phyloP scores from a whole-genome alignment of 1,140 invertebrate genomes.

The Harpegnathos saltator region DNA sequence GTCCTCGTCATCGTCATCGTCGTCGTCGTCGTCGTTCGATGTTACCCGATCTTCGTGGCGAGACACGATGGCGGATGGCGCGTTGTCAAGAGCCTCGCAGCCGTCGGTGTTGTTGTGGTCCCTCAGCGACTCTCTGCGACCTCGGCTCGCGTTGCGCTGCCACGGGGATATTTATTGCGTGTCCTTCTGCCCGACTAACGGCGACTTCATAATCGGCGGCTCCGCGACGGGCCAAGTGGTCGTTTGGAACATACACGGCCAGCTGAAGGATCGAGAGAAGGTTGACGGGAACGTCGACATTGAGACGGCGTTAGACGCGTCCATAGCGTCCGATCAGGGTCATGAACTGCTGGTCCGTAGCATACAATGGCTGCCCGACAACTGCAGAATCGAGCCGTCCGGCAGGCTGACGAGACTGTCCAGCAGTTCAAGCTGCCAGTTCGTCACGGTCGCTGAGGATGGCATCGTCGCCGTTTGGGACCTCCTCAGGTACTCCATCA shows the following conservation, averaged over 20 bases:
- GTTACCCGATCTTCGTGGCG: neutral
- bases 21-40: neutral
- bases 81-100: neutral
- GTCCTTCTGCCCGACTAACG: conserved; percentile 89
- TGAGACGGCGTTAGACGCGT: conserved; percentile 69
- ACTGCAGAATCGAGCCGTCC: conserved; percentile 86
- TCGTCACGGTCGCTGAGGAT: conserved; percentile 88
- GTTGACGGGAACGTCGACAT: neutral
- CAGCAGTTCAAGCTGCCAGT: conserved; percentile 83
- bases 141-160: conserved; percentile 88
- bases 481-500: conserved; percentile 78
- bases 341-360: conserved; percentile 86
- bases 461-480: conserved; percentile 90
- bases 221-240: conserved; percentile 89
- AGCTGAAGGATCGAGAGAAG: neutral
- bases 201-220: conserved; percentile 89
- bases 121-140: conserved; percentile 88
- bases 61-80: too few species aligned
- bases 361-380: conserved; percentile 89
- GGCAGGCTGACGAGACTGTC: conserved; percentile 83
- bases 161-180: conserved; percentile 88
- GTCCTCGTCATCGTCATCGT: neutral
- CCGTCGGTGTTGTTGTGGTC: conserved; percentile 89
- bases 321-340: conserved; percentile 86
- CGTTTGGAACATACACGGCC: conserved; percentile 88